A percentile compares a stretch with the other conserved stretches of the same genome.
Evolutionary conservation across 2,797 vertebrate species (phyloP).

Genomic region (Oceanodroma leucorhoa): DNA sequence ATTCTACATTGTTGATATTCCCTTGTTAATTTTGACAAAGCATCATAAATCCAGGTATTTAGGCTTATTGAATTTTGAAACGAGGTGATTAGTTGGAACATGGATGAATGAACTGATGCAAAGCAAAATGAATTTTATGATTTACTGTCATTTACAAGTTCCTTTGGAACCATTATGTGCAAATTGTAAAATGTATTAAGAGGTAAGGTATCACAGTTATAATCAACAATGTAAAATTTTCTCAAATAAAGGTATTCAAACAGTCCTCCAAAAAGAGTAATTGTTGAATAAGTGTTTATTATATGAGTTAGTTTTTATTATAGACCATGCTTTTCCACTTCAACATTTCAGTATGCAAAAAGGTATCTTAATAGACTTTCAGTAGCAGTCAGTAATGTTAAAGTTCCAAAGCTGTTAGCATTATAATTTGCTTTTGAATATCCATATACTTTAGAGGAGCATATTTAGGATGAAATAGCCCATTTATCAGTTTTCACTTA

Average conservation of each 20-base stretch:
- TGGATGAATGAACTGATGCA: conserved; percentile 79
- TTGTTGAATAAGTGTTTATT: conserved; percentile 72
- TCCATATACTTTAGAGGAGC: background rate
- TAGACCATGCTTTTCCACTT: conserved; percentile 16
- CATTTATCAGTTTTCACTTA: background rate
- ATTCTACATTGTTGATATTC: conserved; percentile 77
- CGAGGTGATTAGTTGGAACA: conserved; percentile 81
- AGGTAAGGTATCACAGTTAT: conserved; percentile 74
- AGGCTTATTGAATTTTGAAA: conserved; percentile 86
- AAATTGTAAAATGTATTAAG: conserved; percentile 78
- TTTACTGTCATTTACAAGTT: conserved; percentile 77
- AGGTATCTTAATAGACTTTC: background rate
- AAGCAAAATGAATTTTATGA: conserved; percentile 85
- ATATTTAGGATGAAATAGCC: background rate
- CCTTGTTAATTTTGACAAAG: conserved; percentile 80
- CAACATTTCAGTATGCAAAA: background rate
- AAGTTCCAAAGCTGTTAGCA: background rate
- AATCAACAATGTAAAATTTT: conserved; percentile 75
- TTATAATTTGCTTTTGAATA: background rate
- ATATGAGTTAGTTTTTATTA: conserved; percentile 72
- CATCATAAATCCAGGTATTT: conserved; percentile 84
- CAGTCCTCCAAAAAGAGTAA: conserved; percentile 60
- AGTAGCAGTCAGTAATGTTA: background rate
- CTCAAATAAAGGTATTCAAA: conserved; percentile 57
- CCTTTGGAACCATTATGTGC: conserved; percentile 75